phyloP scores from a whole-genome alignment of 2,797 vertebrate genomes.

The Sebastiscus tertius region DNA sequence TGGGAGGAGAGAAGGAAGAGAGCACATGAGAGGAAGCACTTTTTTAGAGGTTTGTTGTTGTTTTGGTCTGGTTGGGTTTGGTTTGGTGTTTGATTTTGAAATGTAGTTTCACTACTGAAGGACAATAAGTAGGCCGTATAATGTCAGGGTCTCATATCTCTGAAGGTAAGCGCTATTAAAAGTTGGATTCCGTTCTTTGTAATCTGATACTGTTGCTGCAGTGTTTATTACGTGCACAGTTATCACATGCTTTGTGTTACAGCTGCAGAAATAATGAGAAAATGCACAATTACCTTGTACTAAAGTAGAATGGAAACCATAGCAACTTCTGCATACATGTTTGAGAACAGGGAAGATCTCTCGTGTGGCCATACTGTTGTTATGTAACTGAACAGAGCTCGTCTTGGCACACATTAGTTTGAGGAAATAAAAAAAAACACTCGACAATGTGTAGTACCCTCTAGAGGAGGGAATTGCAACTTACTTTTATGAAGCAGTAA shows the following conservation, averaged over 20 bases:
- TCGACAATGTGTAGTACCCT: no score
- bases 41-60: constrained; percentile 18
- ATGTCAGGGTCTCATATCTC: constrained; percentile 63
- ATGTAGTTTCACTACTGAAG: background rate
- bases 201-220: constrained; percentile 28
- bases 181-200: constrained; percentile 7
- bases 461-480: background rate
- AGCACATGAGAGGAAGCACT: constrained; percentile 43
- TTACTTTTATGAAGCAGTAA: background rate
- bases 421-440: constrained; percentile 43
- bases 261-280: constrained; percentile 5
- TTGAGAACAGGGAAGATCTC: constrained; percentile 1
- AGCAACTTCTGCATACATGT: background rate
- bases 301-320: background rate
- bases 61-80: constrained; percentile 34
- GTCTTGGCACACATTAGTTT: constrained; percentile 8
- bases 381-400: constrained; percentile 39
- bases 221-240: constrained; percentile 33
- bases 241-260: background rate
- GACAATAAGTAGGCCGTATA: background rate
- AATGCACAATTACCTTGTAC: background rate
- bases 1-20: constrained; percentile 61
- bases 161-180: constrained; percentile 62
- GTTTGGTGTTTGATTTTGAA: constrained; percentile 23
- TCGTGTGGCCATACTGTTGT: constrained; percentile 3